Base-by-base conservation (phyloP, 2,113 vertebrate species). In the Numida meleagris region DNA sequence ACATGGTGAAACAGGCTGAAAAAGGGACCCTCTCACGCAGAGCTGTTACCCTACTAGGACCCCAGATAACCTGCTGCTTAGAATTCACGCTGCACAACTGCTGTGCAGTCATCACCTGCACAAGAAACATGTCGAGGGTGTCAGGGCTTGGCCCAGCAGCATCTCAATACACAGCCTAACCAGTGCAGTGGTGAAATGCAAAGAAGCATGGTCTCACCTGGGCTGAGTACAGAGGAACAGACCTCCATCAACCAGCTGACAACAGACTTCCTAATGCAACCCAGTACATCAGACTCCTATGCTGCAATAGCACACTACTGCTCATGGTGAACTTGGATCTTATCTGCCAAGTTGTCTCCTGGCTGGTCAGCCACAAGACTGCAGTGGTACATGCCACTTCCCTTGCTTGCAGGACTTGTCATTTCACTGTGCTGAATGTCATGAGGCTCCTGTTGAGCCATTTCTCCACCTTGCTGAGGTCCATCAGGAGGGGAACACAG, bases 1-100 rank as follows among this genome's bases (percentile, higher is more conserved):
- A 40, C 0, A 0, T 25, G 57, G 21, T 27, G 6, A 12, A 6
- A 23, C 10, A 33, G 16, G 20, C 40, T 70, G 42, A 43, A n/a
- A 71, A 86, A 31, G 31, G 4, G 34, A 21, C 3, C 25, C n/a
- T 20, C 19, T 6, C 1, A 1, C 59, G 42, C 25, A 67, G 53
- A 18, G 61, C 23, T 0, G 0, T 29, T 45, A 14, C 23, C 19
- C n/a, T 50, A 63, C 29, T 20, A 38, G n/a, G 12, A 4, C 10
- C 20, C 20, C 17, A 18, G 5, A 21, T 17, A 67, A 79, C 61
- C 21, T 38, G 42, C 31, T 46, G 65, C 42, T 24, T 46, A n/a
- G 65, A 13, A 67, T 10, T 12, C 42, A 67, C 6, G n/a, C 31
- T 33, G 14, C 14, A 11, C 31, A 46, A 9, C 9, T 23, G 65